These are phyloP conservation scores for Lasioglossum morio DNA, from an alignment of 2,888 invertebrate genomes.

Conservation along the genomic window DNA sequence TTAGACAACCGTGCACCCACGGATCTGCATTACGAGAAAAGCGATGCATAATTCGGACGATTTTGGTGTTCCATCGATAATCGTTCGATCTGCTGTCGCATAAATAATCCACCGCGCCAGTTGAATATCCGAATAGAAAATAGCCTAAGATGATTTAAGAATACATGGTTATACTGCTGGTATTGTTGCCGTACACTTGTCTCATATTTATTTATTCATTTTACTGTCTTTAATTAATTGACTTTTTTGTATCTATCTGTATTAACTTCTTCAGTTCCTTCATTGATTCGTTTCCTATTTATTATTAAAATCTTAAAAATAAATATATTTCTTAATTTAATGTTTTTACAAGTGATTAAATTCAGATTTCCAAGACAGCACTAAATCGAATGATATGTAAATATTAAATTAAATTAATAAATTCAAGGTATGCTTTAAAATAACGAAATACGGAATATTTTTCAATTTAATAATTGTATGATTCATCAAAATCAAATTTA, in stretches of 20 bases:
- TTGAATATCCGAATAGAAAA: not conserved
- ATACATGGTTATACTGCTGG: not conserved
- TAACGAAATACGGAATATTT: not conserved
- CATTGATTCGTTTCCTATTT: not conserved
- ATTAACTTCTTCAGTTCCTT: too few relatives aligned
- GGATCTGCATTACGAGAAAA: slow-evolving; percentile 18
- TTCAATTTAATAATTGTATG: not conserved
- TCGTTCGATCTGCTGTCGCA: slow-evolving; percentile 12
- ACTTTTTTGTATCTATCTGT: too few relatives aligned
- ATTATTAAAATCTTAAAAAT: not conserved
- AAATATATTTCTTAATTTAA: not conserved
- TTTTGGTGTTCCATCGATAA: slow-evolving; percentile 18
- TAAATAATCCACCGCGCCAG: not conserved
- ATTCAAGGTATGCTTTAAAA: too few relatives aligned
- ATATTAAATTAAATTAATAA: not conserved
- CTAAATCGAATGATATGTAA: not conserved
- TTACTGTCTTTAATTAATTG: not conserved
- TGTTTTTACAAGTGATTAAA: not conserved
- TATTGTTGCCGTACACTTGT: not conserved
- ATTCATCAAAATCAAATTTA: not conserved
- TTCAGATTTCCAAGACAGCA: not conserved
- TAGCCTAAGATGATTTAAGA: not conserved
- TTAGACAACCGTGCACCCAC: slow-evolving; percentile 28
- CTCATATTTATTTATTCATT: not conserved
- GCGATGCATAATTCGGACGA: slow-evolving; percentile 12